Percentiles rank a stretch among this genome's conserved stretches.
These are phyloP conservation scores for Resseliella maxima DNA, from an alignment of 2,888 invertebrate species.

Conservation along the genomic window DNA sequence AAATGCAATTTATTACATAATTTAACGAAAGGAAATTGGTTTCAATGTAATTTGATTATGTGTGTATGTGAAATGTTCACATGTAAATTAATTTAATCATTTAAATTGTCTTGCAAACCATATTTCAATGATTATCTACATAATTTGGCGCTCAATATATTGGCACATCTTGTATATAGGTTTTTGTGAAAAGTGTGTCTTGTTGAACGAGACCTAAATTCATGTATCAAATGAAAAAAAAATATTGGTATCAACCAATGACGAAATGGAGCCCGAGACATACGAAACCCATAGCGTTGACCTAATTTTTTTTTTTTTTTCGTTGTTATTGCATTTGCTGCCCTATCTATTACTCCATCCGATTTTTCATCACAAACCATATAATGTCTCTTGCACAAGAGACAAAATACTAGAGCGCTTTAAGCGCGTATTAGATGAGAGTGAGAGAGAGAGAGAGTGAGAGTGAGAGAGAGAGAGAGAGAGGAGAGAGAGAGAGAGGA, in stretches of 20 bases:
- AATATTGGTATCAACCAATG: not conserved
- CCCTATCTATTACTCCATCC: constrained; percentile 29
- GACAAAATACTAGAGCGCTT: not conserved
- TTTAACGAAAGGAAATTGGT: not conserved
- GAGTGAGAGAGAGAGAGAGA: not conserved
- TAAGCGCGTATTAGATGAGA: not conserved
- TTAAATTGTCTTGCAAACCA: no score
- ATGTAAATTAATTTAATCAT: no score
- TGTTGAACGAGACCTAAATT: not conserved
- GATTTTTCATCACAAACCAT: not conserved
- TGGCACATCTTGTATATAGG: not conserved
- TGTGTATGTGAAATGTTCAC: no score
- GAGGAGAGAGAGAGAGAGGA: not conserved
- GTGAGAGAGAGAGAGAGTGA: not conserved
- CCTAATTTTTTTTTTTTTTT: not conserved
- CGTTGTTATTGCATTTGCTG: not conserved
- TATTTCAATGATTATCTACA: not conserved
- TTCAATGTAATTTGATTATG: not conserved
- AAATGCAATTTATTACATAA: not conserved
- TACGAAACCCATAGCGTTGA: not conserved
- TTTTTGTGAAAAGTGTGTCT: not conserved
- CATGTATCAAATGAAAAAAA: not conserved
- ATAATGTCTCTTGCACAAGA: not conserved
- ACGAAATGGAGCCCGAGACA: not conserved
- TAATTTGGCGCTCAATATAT: not conserved